Evolutionary conservation across 2,797 vertebrate species (phyloP).

Genomic region (Salmo trutta): DNA sequence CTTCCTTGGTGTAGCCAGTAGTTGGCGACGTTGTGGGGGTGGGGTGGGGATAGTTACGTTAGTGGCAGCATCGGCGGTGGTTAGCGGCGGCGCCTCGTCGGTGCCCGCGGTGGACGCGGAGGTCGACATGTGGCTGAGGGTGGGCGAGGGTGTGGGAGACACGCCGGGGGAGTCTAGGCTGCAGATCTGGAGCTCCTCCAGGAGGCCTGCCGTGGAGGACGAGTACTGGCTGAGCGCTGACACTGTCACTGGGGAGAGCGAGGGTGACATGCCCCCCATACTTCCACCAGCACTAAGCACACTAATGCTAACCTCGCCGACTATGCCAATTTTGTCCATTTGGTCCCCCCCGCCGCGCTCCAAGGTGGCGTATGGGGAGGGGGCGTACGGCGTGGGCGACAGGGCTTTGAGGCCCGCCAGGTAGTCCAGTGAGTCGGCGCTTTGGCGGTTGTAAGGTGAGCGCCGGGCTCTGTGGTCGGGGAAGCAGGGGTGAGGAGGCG

Average conservation of each 20-base stretch:
- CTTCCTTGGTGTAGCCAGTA: conserved; percentile 24
- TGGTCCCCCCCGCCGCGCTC: conserved; percentile 39
- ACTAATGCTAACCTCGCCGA: conserved; percentile 36
- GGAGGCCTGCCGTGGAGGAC: conserved; percentile 81
- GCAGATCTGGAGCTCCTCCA: conserved; percentile 86
- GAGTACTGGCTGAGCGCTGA: conserved; percentile 86
- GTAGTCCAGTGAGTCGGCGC: conserved; percentile 76
- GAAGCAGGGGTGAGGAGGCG: conserved; percentile 54
- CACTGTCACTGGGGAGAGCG: conserved; percentile 76
- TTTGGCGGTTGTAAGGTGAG: conserved; percentile 75
- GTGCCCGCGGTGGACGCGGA: conserved; percentile 55
- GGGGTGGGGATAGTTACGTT: conserved; percentile 82
- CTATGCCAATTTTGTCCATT: conserved; percentile 30
- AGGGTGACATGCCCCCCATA: conserved; percentile 52
- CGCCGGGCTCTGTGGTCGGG: conserved; percentile 71
- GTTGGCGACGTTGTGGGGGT: conserved; percentile 14
- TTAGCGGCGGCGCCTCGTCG: conserved; percentile 71
- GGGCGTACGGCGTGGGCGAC: conserved; percentile 69
- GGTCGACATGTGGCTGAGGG: conserved; percentile 83
- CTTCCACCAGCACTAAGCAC: conserved; percentile 27
- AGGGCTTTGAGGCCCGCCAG: conserved; percentile 73
- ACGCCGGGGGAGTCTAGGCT: conserved; percentile 78
- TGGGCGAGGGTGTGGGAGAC: conserved; percentile 87
- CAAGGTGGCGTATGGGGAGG: conserved; percentile 65
- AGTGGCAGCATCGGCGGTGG: conserved; percentile 75